A percentile compares a stretch with the other conserved stretches of the same genome.
Conservation (phyloP, 37 sponge, comb jelly and placozoan species). For the Oopsacas minuta region DNA sequence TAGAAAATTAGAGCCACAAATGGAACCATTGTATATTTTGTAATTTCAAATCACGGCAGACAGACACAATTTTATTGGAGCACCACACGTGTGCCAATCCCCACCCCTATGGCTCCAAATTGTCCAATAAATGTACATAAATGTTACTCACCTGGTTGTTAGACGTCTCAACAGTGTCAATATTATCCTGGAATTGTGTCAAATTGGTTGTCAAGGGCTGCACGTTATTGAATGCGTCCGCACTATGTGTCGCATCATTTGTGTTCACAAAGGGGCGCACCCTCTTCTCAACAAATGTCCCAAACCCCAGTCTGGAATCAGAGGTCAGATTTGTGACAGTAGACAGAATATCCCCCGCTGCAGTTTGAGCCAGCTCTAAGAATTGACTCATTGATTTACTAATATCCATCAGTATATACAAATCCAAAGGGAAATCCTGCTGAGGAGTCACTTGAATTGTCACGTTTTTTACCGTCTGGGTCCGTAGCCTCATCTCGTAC, state of each 20-base stretch:
- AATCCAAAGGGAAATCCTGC: constrained; percentile 33
- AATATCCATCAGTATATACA: constrained; percentile 73
- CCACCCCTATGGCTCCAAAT: too few relatives aligned
- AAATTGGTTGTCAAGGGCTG: constrained; percentile 16
- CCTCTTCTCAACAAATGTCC: constrained; percentile 58
- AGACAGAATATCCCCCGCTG: constrained; percentile 14
- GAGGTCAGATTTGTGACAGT: constrained; percentile 31
- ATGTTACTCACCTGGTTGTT: not conserved
- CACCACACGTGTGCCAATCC: too few relatives aligned
- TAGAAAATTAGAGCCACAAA: not conserved
- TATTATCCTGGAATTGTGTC: not conserved
- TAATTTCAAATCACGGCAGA: too few relatives aligned
- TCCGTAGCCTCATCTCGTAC: not conserved
- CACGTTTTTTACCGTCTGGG: not conserved
- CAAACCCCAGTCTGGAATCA: constrained; percentile 60
- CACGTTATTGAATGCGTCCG: not conserved
- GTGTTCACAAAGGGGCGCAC: constrained; percentile 32
- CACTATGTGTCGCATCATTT: not conserved
- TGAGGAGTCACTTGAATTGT: constrained; percentile 9
- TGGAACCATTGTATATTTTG: too few relatives aligned
- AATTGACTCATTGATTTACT: constrained; percentile 34
- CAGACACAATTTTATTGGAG: too few relatives aligned
- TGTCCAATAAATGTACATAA: not conserved
- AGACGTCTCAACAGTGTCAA: not conserved
- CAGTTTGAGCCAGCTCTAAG: constrained; percentile 19